Evolutionary conservation across 1,140 invertebrate species (phyloP).

Genomic region (Monomorium pharaonis): DNA sequence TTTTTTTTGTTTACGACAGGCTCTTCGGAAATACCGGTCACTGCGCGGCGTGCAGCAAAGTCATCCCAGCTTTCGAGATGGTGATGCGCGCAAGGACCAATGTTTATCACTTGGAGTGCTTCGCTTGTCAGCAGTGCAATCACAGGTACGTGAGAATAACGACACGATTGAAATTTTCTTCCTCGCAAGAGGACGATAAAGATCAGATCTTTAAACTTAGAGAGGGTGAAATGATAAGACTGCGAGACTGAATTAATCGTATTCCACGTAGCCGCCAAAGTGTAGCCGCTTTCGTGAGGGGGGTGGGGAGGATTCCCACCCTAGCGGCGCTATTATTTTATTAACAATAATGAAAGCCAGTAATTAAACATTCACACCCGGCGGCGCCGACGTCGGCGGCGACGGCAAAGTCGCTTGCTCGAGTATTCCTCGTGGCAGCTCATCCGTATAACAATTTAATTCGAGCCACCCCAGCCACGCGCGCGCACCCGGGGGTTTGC

Average conservation of each 20-base stretch:
- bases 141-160: conserved; percentile 90
- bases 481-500: conserved; percentile 66
- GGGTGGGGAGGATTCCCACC: too few relatives aligned
- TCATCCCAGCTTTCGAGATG: conserved; percentile 98
- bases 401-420: conserved; percentile 71
- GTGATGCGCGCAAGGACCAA: conserved; percentile 97
- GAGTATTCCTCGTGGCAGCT: conserved; percentile 81
- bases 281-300: background rate
- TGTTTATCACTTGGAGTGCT: conserved; percentile 98
- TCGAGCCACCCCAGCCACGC: conserved; percentile 74
- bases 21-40: conserved; percentile 97
- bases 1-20: conserved; percentile 83
- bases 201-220: background rate
- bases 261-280: background rate
- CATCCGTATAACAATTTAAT: conserved; percentile 85
- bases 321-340: conserved; percentile 72
- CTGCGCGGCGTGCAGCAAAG: conserved; percentile 96
- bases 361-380: conserved; percentile 82
- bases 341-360: conserved; percentile 77
- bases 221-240: background rate
- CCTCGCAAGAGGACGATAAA: background rate
- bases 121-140: conserved; percentile 98
- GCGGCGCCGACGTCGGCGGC: conserved; percentile 70
- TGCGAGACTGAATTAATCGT: background rate
- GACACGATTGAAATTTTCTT: background rate